Evolutionary conservation across 2,888 invertebrate genomes (phyloP), one percentile per base, ranked within the genome.

Genomic region (Rhamnusium bicolor): DNA sequence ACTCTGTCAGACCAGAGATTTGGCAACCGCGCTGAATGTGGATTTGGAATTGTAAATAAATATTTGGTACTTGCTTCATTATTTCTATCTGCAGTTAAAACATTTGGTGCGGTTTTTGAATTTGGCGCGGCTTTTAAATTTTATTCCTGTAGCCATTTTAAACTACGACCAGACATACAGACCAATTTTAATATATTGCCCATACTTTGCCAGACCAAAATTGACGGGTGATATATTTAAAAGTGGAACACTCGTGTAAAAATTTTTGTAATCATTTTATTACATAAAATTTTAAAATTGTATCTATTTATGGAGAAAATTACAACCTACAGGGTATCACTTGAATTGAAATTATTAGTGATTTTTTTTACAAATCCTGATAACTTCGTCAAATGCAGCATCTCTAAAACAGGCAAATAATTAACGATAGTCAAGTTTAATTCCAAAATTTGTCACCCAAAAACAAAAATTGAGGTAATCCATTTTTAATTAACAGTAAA

Each of bases 1-100:
- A 51, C 51, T 51, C 16, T 51, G 18, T 18, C 51, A 51, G 51
- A 51, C 51, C 51, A 51, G 51, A 51, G 51, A 51, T 51, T 51
- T 51, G 51, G 51, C 18, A 51, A 51, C 51, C 18, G 18, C 51
- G 18, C 51, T 51, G 51, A 51, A 51, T 51, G 51, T 51, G 51
- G n/a, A 18, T 47, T 47, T n/a, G n/a, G 47, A 47, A 47, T 47
- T 47, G 47, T 47, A 47, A 47, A n/a, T 47, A 47, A 47, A 47
- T 47, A 47, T 47, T 47, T 47, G 47, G n/a, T 47, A 14, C 47
- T 47, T 47, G 47, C 47, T 47, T 47, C 47, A 47, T 47, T 24
- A 24, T 24, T 24, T 24, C 24, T 24, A 24, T 24, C 24, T 24
- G 24, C 24, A 24, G 24, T 24, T 24, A 24, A 24, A 24, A 24